Conservation (phyloP, 2,888 invertebrate genomes). For the Nipponacmea schrenckii region DNA sequence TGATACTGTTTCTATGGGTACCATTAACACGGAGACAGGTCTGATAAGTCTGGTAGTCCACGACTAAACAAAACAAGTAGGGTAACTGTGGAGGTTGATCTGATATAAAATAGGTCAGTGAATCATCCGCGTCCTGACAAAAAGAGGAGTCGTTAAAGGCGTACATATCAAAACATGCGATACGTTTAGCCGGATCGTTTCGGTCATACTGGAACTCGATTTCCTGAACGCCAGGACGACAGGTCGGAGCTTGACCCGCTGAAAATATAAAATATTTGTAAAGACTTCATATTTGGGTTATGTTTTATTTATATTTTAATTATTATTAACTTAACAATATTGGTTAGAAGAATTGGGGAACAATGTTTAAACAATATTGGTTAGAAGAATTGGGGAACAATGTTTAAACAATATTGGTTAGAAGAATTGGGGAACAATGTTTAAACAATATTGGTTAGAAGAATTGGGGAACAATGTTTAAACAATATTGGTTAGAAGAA, state of each 20-base stretch:
- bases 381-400: too few relatives aligned
- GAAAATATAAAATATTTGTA: not conserved
- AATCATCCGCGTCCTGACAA: not conserved
- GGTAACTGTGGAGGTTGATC: not conserved
- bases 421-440: too few relatives aligned
- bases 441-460: too few relatives aligned
- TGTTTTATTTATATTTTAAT: too few relatives aligned
- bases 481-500: too few relatives aligned
- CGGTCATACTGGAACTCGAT: not conserved
- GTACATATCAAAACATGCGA: not conserved
- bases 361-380: too few relatives aligned
- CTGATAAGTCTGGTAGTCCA: not conserved
- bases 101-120: not conserved
- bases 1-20: not conserved
- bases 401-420: too few relatives aligned
- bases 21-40: not conserved
- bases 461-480: too few relatives aligned
- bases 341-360: too few relatives aligned
- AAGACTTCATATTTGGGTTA: too few relatives aligned
- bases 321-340: too few relatives aligned
- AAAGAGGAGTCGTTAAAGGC: not conserved
- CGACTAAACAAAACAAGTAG: not conserved
- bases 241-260: not conserved
- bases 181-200: not conserved
- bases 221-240: not conserved